Percentiles rank a stretch among this genome's conserved stretches.
Evolutionary conservation across 92 coral and sea anemone species (phyloP).

Genomic region (Metridium senile): DNA sequence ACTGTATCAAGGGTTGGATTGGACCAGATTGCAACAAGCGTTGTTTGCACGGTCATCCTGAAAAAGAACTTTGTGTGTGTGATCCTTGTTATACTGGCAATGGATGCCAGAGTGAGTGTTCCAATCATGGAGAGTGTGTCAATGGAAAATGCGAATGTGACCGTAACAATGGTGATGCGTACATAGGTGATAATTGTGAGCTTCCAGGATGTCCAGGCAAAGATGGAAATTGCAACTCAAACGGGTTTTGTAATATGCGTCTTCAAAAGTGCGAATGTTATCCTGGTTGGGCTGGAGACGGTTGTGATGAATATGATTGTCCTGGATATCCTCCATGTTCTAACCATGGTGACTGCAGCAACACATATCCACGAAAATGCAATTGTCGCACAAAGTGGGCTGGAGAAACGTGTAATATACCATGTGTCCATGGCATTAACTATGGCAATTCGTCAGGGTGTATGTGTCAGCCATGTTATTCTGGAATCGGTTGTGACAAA

Average conservation of each 20-base stretch:
- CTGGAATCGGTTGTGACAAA: slow-evolving; percentile 58
- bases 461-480: slow-evolving; percentile 58
- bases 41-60: slow-evolving; percentile 56
- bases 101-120: slow-evolving; percentile 72
- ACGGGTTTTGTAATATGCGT: slow-evolving; percentile 61
- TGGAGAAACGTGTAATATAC: slow-evolving; percentile 60
- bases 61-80: slow-evolving; percentile 48
- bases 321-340: slow-evolving; percentile 73
- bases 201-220: slow-evolving; percentile 68
- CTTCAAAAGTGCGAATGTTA: slow-evolving; percentile 58
- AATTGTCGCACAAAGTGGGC: slow-evolving; percentile 45
- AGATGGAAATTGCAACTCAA: slow-evolving; percentile 70
- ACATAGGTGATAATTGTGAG: slow-evolving; percentile 64
- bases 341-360: slow-evolving; percentile 62
- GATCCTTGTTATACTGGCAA: slow-evolving; percentile 65
- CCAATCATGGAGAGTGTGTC: slow-evolving; percentile 59
- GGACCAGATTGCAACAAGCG: slow-evolving; percentile 73
- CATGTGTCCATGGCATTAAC: slow-evolving; percentile 58
- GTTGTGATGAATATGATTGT: slow-evolving; percentile 55
- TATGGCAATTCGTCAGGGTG: slow-evolving; percentile 75
- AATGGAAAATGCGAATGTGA: slow-evolving; percentile 48
- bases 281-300: slow-evolving; percentile 71
- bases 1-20: slow-evolving; percentile 61
- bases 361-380: slow-evolving; percentile 56
- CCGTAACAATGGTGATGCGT: slow-evolving; percentile 48